Base-by-base conservation (phyloP, 2,113 vertebrate genomes). In the Charina bottae region DNA sequence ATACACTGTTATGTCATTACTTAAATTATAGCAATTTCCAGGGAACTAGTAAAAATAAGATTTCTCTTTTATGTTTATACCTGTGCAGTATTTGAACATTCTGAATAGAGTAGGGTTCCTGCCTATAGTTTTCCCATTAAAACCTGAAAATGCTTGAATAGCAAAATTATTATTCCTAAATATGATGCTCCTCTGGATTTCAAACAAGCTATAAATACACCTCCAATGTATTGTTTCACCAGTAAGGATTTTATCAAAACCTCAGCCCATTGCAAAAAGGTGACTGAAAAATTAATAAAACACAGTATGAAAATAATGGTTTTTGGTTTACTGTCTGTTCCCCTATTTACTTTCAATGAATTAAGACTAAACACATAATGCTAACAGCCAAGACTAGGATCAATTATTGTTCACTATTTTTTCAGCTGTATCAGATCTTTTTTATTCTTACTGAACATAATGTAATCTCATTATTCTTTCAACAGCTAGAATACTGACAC, bases 401-500 rank as follows among this genome's bases (percentile, higher is more conserved):
- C 89, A 53, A 60, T 42, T 78, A 78, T 78, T 37, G 4, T 26
- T 64, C 37, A 6, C 72, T 87, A 92, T 85, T 89, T 90, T 1
- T 88, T 92, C 93, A 92, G 88, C 91, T 91, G 89, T 89, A 92
- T 94, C 92, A 92, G 91, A 94, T 55, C 85, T 92, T 93, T 78
- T 42, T 89, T 83, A 33, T 91, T 95, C 33, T 64, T 89, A 88
- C 53, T 1, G 7, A 83, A 49, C 85, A 92, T 94, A 92, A 53
- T 1, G 94, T 87, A 83, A 90, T 54, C 92, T 95, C 88, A 12
- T 42, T 68, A 96, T 94, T 96, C 94, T 95, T 95, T 95, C 90
- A 93, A 95, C 93, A 93, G 92, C n/a, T 93, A 95, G 88, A 96
- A 98, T 96, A 98, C 96, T 97, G 96, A 95, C 93, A 96, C 92